Conservation (phyloP, 2,797 vertebrate species). For the Coilia nasus region DNA sequence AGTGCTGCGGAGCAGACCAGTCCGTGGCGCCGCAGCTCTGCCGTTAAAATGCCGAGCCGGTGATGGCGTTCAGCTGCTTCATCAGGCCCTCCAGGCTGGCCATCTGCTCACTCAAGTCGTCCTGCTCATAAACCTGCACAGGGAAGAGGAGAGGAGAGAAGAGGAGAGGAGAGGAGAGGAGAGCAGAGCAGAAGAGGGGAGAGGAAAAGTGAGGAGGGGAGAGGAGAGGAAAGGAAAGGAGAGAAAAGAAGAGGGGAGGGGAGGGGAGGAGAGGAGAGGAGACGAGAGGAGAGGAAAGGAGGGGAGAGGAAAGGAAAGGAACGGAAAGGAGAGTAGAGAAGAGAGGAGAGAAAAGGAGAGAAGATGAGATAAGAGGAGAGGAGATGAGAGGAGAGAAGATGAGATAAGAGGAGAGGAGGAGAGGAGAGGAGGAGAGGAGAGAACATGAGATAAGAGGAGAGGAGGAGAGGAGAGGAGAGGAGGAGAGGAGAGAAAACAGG, state of each 20-base stretch:
- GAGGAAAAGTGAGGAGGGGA: background rate
- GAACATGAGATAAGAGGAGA: too few relatives aligned
- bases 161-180: background rate
- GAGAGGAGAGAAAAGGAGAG: background rate
- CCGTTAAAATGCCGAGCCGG: constrained; percentile 92
- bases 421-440: too few relatives aligned
- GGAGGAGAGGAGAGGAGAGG: too few relatives aligned
- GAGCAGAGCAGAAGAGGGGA: background rate
- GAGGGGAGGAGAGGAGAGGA: too few relatives aligned
- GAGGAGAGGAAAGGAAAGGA: background rate
- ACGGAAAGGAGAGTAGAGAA: background rate
- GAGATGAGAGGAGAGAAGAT: background rate
- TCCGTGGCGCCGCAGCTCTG: background rate
- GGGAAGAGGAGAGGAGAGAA: background rate
- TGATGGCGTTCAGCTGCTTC: constrained; percentile 98
- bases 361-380: background rate
- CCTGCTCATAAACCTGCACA: constrained; percentile 91
- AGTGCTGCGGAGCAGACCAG: background rate
- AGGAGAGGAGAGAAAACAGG: too few relatives aligned
- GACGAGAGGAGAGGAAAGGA: too few relatives aligned
- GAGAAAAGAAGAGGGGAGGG: background rate
- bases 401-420: background rate
- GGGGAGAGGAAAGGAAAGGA: too few relatives aligned
- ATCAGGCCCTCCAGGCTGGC: constrained; percentile 95
- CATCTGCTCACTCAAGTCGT: constrained; percentile 97